phyloP scores from a whole-genome alignment of 2,797 vertebrate genomes.

The Clangula hyemalis region DNA sequence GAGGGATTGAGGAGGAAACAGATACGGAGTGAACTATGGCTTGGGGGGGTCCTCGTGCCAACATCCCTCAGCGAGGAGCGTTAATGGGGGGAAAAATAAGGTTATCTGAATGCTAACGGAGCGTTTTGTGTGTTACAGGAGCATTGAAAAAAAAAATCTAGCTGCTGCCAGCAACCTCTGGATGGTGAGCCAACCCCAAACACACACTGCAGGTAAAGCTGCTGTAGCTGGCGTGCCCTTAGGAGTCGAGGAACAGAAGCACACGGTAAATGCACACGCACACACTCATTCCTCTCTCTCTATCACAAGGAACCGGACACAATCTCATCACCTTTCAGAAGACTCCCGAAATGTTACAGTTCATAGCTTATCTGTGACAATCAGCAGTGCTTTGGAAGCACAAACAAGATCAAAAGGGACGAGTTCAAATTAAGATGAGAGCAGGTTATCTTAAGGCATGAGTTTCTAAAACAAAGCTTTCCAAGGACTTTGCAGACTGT shows the following conservation, averaged over 20 bases:
- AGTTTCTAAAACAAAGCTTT: neutral
- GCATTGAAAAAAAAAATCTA: neutral
- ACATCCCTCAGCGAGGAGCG: conserved; percentile 8
- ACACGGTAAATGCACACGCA: neutral
- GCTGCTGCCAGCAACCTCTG: conserved; percentile 13
- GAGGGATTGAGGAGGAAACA: conserved; percentile 66
- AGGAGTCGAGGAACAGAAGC: neutral
- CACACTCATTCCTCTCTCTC: neutral
- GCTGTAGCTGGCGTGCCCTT: neutral
- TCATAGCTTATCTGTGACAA: neutral
- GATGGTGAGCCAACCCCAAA: neutral
- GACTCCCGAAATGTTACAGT: neutral
- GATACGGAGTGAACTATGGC: conserved; percentile 55
- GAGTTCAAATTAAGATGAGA: neutral
- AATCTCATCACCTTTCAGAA: neutral
- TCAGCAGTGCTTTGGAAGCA: neutral
- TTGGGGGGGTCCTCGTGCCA: neutral
- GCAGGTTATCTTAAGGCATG: neutral
- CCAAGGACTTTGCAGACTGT: neutral
- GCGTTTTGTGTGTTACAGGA: neutral
- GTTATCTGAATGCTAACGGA: neutral
- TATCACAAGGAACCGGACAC: neutral
- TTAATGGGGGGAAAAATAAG: neutral
- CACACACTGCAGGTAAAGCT: neutral
- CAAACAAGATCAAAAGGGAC: neutral